These are phyloP conservation scores for Drosophila ercepeae DNA, from an alignment of 1,140 invertebrate species.

Conservation along the genomic window DNA sequence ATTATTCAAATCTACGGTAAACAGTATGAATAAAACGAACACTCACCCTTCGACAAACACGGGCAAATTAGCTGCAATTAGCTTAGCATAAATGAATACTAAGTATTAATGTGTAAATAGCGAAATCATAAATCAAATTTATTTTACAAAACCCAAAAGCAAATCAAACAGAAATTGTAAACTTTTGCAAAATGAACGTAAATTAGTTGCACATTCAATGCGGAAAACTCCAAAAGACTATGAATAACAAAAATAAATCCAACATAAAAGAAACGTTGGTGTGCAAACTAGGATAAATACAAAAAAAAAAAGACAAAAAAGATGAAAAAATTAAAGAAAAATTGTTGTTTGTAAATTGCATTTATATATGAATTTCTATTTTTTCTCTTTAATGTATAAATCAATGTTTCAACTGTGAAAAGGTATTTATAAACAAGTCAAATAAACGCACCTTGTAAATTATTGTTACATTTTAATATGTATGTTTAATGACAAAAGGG, in stretches of 20 bases:
- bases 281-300: conserved; percentile 31
- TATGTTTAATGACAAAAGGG: conserved; percentile 43
- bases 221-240: conserved; percentile 69
- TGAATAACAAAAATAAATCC: conserved; percentile 46
- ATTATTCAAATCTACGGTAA: conserved; percentile 46
- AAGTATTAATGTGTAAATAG: conserved; percentile 57
- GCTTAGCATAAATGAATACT: conserved; percentile 61
- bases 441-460: conserved; percentile 72
- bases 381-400: conserved; percentile 64
- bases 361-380: conserved; percentile 55
- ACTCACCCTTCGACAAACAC: conserved; percentile 23
- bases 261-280: conserved; percentile 38
- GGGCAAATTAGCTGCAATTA: conserved; percentile 69
- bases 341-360: conserved; percentile 65
- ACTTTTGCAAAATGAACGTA: conserved; percentile 44
- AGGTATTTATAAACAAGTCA: conserved; percentile 23
- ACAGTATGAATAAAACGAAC: conserved; percentile 30
- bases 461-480: conserved; percentile 70
- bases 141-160: conserved; percentile 32
- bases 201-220: conserved; percentile 55
- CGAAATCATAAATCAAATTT: conserved; percentile 39
- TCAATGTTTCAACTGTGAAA: conserved; percentile 50
- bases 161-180: conserved; percentile 23
- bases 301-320: conserved; percentile 12
- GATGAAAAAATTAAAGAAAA: conserved; percentile 2